Evolutionary conservation across 2,113 vertebrate genomes (phyloP).

Genomic region (Xenus cinereus): DNA sequence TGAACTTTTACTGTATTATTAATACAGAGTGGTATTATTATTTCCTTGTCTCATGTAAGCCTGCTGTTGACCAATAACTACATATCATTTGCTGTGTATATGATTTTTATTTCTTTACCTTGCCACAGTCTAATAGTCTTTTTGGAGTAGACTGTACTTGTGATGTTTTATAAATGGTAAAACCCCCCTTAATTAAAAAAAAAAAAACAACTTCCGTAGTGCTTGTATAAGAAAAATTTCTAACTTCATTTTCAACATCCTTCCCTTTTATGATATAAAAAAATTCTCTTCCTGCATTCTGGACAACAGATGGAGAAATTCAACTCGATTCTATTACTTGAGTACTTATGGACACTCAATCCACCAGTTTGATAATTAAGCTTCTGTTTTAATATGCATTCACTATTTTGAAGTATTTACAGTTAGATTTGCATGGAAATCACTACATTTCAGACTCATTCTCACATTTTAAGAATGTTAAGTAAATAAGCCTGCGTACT

Average conservation of each 20-base stretch:
- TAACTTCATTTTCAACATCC: neutral
- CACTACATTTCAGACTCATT: neutral
- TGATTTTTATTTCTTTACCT: conserved; percentile 29
- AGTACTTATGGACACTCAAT: neutral
- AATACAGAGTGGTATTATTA: neutral
- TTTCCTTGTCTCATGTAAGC: neutral
- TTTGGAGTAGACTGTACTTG: neutral
- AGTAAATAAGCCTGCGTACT: neutral
- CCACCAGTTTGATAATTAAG: neutral
- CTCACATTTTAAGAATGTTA: neutral
- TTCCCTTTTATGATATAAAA: neutral
- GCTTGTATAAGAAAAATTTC: neutral
- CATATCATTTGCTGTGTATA: neutral
- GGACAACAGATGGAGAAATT: neutral
- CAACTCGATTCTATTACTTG: neutral
- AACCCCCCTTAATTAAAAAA: neutral
- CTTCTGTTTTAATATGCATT: neutral
- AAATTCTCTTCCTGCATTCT: neutral
- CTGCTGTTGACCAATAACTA: neutral
- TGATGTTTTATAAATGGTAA: neutral
- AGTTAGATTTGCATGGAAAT: neutral
- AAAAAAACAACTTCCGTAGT: neutral
- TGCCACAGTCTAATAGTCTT: neutral
- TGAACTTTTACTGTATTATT: neutral
- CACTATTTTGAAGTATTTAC: neutral